phyloP scores from a whole-genome alignment of 2,888 invertebrate genomes.

The Drosophila algonquin region DNA sequence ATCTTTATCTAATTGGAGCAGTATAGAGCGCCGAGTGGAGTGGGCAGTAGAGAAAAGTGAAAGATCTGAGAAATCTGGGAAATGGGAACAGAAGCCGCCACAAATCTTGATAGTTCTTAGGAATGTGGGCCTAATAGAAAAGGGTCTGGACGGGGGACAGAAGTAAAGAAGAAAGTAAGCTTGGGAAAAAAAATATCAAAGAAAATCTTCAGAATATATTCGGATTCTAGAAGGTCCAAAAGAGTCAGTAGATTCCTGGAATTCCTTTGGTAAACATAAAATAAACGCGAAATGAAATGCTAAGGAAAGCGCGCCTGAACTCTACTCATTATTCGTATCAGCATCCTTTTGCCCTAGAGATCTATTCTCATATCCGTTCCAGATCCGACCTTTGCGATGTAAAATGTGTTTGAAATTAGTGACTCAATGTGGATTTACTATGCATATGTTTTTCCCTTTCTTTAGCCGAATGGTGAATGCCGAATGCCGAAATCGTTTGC shows the following conservation, averaged over 20 bases:
- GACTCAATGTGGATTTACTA: not conserved
- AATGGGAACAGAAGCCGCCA: slow-evolving; percentile 22
- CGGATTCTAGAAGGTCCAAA: no score
- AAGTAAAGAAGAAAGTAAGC: not conserved
- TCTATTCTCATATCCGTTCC: not conserved
- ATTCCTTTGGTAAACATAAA: no score
- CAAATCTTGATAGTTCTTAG: not conserved
- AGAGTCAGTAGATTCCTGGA: no score
- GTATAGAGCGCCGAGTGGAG: slow-evolving; percentile 11
- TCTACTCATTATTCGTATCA: no score
- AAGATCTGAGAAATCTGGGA: slow-evolving; percentile 17
- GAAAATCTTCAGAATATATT: no score
- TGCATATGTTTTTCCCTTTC: slow-evolving; percentile 12
- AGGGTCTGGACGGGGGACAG: no score
- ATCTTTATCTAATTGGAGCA: slow-evolving; percentile 33
- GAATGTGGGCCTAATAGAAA: not conserved
- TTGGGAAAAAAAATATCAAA: not conserved
- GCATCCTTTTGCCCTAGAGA: no score
- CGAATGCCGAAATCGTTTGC: slow-evolving; percentile 37
- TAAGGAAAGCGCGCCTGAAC: no score
- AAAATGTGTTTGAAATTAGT: slow-evolving; percentile 1
- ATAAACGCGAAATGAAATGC: no score
- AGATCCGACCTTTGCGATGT: not conserved
- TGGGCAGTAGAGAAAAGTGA: slow-evolving; percentile 17
- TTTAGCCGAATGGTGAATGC: slow-evolving; percentile 29